Evolutionary conservation across 2,888 invertebrate genomes (phyloP).

Genomic region (Lochmaea crataegi): DNA sequence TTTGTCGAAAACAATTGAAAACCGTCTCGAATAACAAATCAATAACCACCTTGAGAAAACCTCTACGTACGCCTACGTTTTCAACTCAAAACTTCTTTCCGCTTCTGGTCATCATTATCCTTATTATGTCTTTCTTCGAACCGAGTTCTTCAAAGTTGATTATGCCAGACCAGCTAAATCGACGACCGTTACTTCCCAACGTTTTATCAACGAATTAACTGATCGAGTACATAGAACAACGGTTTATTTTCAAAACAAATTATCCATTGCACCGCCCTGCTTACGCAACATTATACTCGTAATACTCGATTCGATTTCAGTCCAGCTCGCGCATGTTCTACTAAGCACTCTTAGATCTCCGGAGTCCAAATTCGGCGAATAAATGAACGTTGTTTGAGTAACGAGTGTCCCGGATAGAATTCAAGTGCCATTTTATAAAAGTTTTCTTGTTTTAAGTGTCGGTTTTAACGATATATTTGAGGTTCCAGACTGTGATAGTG

Average conservation of each 20-base stretch:
- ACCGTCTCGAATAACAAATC: conserved; percentile 19
- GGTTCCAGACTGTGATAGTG: conserved; percentile 15
- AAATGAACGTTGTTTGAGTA: conserved; percentile 6
- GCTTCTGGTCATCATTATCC: conserved; percentile 52
- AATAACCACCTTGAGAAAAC: conserved; percentile 36
- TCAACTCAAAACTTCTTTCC: conserved; percentile 52
- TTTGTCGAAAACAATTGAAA: conserved; percentile 4
- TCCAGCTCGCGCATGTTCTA: conserved; percentile 45
- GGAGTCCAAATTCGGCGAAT: conserved; percentile 21
- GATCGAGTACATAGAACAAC: neutral
- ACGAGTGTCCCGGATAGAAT: conserved; percentile 13
- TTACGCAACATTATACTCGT: conserved; percentile 46
- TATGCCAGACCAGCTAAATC: neutral
- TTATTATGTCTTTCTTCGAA: conserved; percentile 40
- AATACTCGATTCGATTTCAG: conserved; percentile 27
- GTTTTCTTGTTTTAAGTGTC: conserved; percentile 8
- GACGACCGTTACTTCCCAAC: neutral
- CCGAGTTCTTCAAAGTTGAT: neutral
- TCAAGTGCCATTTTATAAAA: conserved; percentile 23
- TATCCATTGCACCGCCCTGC: conserved; percentile 26
- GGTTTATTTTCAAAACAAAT: neutral
- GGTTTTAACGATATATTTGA: conserved; percentile 2
- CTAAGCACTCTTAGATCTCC: conserved; percentile 27
- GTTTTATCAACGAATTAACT: neutral
- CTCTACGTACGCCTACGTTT: conserved; percentile 39